Base-by-base conservation (phyloP, 2,797 vertebrate species). In the Spinus pinus region DNA sequence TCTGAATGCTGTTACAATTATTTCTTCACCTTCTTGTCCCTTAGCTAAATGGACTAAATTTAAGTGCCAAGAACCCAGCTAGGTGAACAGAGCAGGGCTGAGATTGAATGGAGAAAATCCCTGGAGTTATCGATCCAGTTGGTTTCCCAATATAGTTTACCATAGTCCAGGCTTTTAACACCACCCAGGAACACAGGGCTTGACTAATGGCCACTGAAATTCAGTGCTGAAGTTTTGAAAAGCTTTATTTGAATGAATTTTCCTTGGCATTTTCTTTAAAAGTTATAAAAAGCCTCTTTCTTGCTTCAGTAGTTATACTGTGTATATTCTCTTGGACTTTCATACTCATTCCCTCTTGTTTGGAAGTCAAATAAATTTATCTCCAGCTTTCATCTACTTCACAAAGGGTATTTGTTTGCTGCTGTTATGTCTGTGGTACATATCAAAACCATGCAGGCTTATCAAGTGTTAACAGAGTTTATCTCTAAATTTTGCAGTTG, bases 391-490 rank as follows among this genome's bases (percentile, higher is more conserved):
- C 73, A 96, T 90, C 95, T 94, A 51, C 78, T 94, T 96, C 85
- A 80, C 86, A 95, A 93, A 69, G 58, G 17, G 17, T 2, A 28
- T 90, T 88, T 88, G 12, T 93, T 94, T 92, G 53, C 47, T 73
- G n/a, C 31, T 61, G 17, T 61, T 83, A 17, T 24, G 44, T 78
- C 51, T 86, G 39, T 6, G 12, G 33, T 83, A 75, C 47, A 49
- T 51, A 94, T 64, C 86, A 70, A 92, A 54, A 46, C 44, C 16
- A 1, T 66, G 81, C 79, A 91, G 44, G 66, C 66, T 95, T 93
- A 77, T 72, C 62, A 84, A 95, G 83, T 72, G 96, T 97, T 97
- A 97, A 96, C 94, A 86, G 79, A 96, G 79, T 97, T 97, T 97
- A 96, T 94, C 96, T 97, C 94, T 86, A 94, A 86, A 92, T 94